Base-by-base conservation (phyloP, 1,140 invertebrate genomes). In the Trissolcus basalis region DNA sequence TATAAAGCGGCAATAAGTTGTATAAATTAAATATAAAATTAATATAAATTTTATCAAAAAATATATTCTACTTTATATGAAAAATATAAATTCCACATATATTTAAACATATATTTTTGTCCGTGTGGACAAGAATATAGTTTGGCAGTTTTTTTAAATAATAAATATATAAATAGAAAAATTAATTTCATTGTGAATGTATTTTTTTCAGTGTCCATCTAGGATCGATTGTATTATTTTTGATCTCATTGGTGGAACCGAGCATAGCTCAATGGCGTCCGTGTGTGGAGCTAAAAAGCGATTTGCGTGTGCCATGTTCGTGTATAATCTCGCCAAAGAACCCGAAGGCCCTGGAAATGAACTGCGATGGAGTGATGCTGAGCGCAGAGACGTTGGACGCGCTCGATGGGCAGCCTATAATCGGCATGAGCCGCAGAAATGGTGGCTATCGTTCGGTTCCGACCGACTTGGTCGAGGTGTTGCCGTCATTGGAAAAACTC, bases 321-420 rank as follows among this genome's bases (percentile, higher is more conserved):
- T 93, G 92, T 73, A 44, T 69, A 4, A 12, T 84, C 43, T 78
- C 82, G 0, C 43, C 73, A 10, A 79, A 82, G 11, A 61, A 80
- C 32, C 60, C 72, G 14, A 85, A 85, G 9, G 85, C 89, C 11
- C 88, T 93, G 15, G 85, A 90, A 44, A 90, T 96, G 88, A 92
- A 97, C 82, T 97, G 96, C 83, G 95, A 97, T 86, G 86, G 91
- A 13, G 91, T 95, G 10, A 93, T 95, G n/a, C 96, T 96, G 70
- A 89, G 92, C 13, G 91, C 91, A 10, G 94, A 96, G 77, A 92
- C 93, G 45, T 91, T 94, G 0, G 86, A 92, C 1, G 86, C 93
- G 41, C 93, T 96, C 0, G 92, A 92, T 77, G 92, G 92, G 11
- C 92, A 93, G 10, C 93, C 94, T 7, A 92, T 96, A 43, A 90